Evolutionary conservation across 2,113 vertebrate genomes (phyloP), one percentile per base, ranked within the genome.

Genomic region (Alces alces): DNA sequence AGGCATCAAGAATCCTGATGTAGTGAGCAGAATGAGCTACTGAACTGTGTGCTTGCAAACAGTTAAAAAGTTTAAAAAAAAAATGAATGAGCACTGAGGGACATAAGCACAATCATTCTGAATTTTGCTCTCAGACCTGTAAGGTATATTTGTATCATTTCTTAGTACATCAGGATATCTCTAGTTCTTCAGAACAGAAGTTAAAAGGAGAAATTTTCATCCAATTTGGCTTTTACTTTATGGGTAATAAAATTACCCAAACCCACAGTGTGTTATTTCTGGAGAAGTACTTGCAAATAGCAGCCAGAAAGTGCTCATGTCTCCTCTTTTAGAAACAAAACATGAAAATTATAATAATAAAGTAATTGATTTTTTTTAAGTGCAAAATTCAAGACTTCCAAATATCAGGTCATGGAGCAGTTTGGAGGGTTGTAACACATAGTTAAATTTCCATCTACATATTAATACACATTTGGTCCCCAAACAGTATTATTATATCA

Each of bases 321-420:
- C 98, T 98, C 95, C 78, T 98, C 92, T 97, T 98, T 97, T 97
- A 97, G 96, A 96, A 97, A 97, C 95, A 98, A 98, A 97, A 96
- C 95, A 97, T 92, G 97, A 97, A 98, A 98, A 98, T 96, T 97
- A 97, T 96, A 97, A 97, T 97, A 97, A 98, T 98, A 97, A 97
- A 96, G 97, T 97, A 97, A 98, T 98, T 97, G 96, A 96, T 98
- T 98, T 96, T 96, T 96, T 97, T 96, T 8, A 95, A 97, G 89
- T 93, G 87, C 58, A 96, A 97, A 98, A 98, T 96, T 93, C 80
- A 96, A 92, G 97, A 97, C 96, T 97, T 97, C 90, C 95, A 98
- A 97, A 97, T 96, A 97, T 95, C 94, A 97, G 98, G 95, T 87
- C 97, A 86, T 76, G 39, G 45, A 97, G 93, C 94, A 79, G 45